Conservation (phyloP, 2,797 vertebrate genomes). For the Eospalax fontanierii region DNA sequence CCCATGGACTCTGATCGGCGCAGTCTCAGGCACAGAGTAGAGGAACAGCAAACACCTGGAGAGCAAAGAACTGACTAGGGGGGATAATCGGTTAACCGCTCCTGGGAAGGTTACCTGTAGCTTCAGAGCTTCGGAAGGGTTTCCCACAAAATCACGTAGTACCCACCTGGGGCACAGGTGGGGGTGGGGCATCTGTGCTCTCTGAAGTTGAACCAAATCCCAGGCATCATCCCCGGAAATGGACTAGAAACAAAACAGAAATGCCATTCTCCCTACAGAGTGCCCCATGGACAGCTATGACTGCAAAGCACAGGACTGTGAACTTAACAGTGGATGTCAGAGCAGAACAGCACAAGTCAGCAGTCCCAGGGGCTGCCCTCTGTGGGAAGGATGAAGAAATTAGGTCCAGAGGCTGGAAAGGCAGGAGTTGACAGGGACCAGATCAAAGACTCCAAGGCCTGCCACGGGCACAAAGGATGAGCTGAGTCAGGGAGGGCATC, state of each 20-base stretch:
- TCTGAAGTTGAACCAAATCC: background rate
- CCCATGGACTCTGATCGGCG: background rate
- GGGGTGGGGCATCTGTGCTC: too few species aligned
- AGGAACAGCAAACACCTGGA: background rate
- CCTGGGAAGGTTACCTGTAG: background rate
- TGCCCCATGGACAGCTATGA: background rate
- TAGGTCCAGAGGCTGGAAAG: constrained; percentile 45
- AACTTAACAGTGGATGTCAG: background rate
- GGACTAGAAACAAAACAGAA: constrained; percentile 19
- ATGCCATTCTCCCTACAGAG: background rate
- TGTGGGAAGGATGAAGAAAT: constrained; percentile 37
- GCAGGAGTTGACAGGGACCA: background rate
- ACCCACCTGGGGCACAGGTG: background rate
- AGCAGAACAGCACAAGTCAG: background rate
- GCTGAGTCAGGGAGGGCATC: background rate
- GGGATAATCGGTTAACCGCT: background rate
- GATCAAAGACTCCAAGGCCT: constrained; percentile 7
- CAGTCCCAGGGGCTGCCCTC: background rate
- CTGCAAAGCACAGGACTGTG: background rate
- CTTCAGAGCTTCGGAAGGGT: background rate
- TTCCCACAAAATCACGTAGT: background rate
- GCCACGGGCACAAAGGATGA: background rate
- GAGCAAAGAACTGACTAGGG: background rate
- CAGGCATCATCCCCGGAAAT: background rate
- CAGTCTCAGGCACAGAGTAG: background rate